Evolutionary conservation across 2,113 vertebrate genomes (phyloP), one percentile per base, ranked within the genome.

Genomic region (Ceuthmochares aereus): DNA sequence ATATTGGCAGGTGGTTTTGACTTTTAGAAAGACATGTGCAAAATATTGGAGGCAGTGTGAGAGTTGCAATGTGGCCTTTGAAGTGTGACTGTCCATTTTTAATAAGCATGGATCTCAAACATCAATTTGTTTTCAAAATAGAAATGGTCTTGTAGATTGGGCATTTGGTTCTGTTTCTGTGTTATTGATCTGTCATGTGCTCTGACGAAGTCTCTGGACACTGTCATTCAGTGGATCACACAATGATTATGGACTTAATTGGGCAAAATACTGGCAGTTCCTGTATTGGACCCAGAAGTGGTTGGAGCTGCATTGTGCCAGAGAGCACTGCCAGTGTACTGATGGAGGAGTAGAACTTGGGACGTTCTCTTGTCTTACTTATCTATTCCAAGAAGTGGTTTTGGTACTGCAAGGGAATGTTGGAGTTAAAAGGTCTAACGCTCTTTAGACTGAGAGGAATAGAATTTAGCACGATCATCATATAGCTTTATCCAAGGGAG

Each of bases 41-140:
- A 74, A 83, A 66, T 30, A 37, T 6, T 54, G 19, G 30, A 45
- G 47, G 36, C 11, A 34, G 16, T 37, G 4, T 69, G 40, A 34
- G 12, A 73, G 5, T 37, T 63, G 59, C 4, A 66, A 4, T 21
- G 19, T 66, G 9, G 42, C 29, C 22, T 55, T 80, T 63, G 17
- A 45, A n/a, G 5, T 11, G 60, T 4, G 9, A 52, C 29, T 79
- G 27, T 29, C 27, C 0, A 0, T 27, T 18, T 9, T 20, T 52
- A 30, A 80, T 87, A 81, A 45, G 29, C n/a, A 15, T 2, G 27
- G 26, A 55, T 56, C 30, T 95, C 19, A 59, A 86, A 80, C 1
- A 70, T 3, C 10, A 37, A 6, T 30, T 85, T 36, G 5, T 63
- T 72, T 84, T 73, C 54, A 40, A 36, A 69, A 26, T 45, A 17